Conservation (phyloP, 1,140 invertebrate species). For the Araneus ventricosus region DNA sequence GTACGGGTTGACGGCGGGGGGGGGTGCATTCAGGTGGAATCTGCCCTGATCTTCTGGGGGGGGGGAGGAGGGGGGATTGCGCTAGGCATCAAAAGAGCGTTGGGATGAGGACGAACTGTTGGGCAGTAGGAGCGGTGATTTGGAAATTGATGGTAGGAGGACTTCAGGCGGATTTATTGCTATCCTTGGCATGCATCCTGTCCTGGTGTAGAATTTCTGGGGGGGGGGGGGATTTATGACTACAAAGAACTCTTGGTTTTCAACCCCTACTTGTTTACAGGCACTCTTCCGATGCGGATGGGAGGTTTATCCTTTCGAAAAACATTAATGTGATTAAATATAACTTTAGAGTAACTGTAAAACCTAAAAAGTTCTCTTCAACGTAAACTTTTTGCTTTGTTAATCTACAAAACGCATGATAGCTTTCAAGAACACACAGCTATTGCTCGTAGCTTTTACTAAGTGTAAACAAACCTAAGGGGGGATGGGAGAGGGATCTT, state of each 20-base stretch:
- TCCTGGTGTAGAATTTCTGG: background rate
- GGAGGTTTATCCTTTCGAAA: background rate
- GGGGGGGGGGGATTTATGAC: background rate
- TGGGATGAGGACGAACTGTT: conserved; percentile 53
- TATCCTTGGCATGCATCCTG: background rate
- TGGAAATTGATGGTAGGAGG: conserved; percentile 5
- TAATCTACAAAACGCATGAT: too few species aligned
- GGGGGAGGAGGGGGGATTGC: conserved; percentile 22
- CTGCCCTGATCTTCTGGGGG: background rate
- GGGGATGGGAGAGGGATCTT: too few species aligned
- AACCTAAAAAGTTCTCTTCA: too few species aligned
- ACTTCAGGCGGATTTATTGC: conserved; percentile 46
- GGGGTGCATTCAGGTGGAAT: background rate
- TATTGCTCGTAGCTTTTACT: too few species aligned
- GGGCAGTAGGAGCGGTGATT: background rate
- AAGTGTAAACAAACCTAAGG: too few species aligned
- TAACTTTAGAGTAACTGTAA: too few species aligned
- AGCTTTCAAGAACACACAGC: too few species aligned
- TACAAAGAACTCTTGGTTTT: conserved; percentile 20
- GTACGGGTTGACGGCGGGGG: background rate
- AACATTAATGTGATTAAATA: too few species aligned
- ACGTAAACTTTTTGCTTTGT: too few species aligned
- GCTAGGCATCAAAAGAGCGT: conserved; percentile 58
- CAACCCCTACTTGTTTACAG: background rate
- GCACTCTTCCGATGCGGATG: too few species aligned